Percentiles rank a stretch among this genome's conserved stretches.
Evolutionary conservation across 2,888 invertebrate genomes (phyloP).

Genomic region (Philaethria dido): DNA sequence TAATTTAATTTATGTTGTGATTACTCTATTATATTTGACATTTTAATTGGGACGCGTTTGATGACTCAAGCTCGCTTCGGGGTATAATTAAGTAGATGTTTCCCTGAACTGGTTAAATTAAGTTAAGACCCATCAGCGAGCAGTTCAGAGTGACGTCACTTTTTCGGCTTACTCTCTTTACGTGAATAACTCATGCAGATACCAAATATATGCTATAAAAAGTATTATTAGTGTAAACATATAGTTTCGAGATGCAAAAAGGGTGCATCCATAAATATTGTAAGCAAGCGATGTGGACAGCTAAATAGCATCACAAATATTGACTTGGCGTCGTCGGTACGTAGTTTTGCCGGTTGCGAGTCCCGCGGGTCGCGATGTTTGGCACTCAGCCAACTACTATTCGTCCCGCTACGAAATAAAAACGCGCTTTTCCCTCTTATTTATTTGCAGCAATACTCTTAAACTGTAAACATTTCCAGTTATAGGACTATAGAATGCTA

Average conservation of each 20-base stretch:
- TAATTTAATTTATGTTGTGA: too few species aligned
- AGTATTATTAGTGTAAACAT: not conserved
- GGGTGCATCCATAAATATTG: slow-evolving; percentile 40
- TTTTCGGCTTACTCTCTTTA: too few species aligned
- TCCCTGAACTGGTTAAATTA: too few species aligned
- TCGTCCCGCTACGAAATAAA: slow-evolving; percentile 33
- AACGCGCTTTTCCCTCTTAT: slow-evolving; percentile 23
- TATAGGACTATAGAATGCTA: not conserved
- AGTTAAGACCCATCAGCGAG: too few species aligned
- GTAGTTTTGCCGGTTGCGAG: slow-evolving; percentile 52
- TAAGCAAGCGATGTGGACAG: slow-evolving; percentile 46
- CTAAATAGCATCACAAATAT: slow-evolving; percentile 64
- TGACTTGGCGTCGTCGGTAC: slow-evolving; percentile 62
- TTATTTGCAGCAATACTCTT: slow-evolving; percentile 28
- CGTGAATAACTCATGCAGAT: too few species aligned
- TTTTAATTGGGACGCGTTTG: too few species aligned
- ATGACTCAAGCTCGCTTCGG: too few species aligned
- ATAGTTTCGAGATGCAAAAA: slow-evolving; percentile 1
- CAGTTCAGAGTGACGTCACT: too few species aligned
- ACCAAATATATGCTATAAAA: not conserved
- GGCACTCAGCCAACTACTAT: slow-evolving; percentile 47
- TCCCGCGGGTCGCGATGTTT: slow-evolving; percentile 47
- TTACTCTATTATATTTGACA: too few species aligned
- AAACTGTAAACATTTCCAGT: slow-evolving; percentile 25
- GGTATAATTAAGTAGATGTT: too few species aligned